These are phyloP conservation scores for Sialis lutaria DNA, from an alignment of 2,888 invertebrate genomes.

Conservation along the genomic window DNA sequence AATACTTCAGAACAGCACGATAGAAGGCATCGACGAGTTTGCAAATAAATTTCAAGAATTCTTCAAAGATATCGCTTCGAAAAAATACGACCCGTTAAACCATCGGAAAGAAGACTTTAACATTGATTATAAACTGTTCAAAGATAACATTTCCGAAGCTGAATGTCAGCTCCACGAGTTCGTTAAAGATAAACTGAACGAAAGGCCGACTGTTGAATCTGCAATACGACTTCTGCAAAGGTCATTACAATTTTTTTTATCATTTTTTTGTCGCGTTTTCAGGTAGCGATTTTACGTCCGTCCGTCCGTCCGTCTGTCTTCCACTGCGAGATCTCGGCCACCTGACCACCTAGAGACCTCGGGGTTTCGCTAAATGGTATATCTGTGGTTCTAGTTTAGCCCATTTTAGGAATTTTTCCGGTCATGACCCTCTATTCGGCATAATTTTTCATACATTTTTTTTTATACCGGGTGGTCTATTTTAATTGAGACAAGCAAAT, in stretches of 20 bases:
- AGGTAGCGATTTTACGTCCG: too few species aligned
- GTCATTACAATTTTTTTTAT: constrained; percentile 10
- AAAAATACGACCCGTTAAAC: constrained; percentile 64
- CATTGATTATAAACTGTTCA: constrained; percentile 55
- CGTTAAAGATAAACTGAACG: constrained; percentile 35
- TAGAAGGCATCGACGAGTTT: constrained; percentile 65
- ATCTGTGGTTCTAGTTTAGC: too few species aligned
- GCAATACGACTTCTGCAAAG: constrained; percentile 20
- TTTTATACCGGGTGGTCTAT: too few species aligned
- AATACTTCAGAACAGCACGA: constrained; percentile 52
- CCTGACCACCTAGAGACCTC: too few species aligned
- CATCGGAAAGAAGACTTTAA: constrained; percentile 61
- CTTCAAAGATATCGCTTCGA: constrained; percentile 45
- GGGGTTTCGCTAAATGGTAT: too few species aligned
- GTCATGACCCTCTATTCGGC: too few species aligned
- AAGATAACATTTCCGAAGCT: constrained; percentile 45
- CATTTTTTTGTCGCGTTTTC: too few species aligned
- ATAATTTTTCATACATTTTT: too few species aligned
- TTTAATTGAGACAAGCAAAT: too few species aligned
- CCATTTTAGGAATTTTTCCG: too few species aligned
- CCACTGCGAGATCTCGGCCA: too few species aligned
- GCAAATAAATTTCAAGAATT: constrained; percentile 48
- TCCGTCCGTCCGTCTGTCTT: too few species aligned
- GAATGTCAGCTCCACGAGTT: constrained; percentile 57
- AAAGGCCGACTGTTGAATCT: constrained; percentile 21